Evolutionary conservation across 2,113 vertebrate genomes (phyloP), one percentile per base, ranked within the genome.

Genomic region (Lagopus leucura): DNA sequence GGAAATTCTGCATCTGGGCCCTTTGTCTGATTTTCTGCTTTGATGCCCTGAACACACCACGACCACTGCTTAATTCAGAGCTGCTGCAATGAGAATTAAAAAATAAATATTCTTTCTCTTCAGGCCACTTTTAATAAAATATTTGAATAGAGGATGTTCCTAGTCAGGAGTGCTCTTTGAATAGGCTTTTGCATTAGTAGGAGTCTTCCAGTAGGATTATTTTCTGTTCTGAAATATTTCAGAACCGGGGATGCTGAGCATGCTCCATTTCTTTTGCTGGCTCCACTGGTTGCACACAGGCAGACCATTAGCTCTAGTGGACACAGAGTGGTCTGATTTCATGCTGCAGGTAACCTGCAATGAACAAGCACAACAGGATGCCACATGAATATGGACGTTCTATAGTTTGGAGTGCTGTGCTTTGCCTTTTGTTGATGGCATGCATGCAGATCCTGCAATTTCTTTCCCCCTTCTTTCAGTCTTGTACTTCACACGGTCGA

Each of bases 11-110:
- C 74, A 92, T 94, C 86, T 87, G 81, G 78, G 34, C 70, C 58
- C 42, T 61, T 80, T 89, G 83, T 88, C 84, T 94, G 65, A 65
- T 94, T 94, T 93, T 92, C 82, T 92, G 72, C 73, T 95, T 81
- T 93, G 88, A 30, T 91, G 75, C 79, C 85, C 85, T 65, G 64
- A 91, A 70, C 40, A 66, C 50, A 67, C 81, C 60, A 32, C n/a
- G 79, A 63, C 90, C 76, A 67, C 60, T 66, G 64, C 82, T 52
- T 77, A 83, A 82, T 75, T 84, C 64, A 8, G 85, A 90, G 82
- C 88, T 89, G 48, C 83, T 82, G 58, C 65, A 89, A 67, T 5
- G 40, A 74, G 82, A 80, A 82, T 47, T 70, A n/a, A 74, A 94
- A 86, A 77, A 63, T 48, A 16, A 64, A 80, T 86, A 77, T 57